Evolutionary conservation across 2,113 vertebrate species (phyloP).

Genomic region (Amblyopsis rosae): DNA sequence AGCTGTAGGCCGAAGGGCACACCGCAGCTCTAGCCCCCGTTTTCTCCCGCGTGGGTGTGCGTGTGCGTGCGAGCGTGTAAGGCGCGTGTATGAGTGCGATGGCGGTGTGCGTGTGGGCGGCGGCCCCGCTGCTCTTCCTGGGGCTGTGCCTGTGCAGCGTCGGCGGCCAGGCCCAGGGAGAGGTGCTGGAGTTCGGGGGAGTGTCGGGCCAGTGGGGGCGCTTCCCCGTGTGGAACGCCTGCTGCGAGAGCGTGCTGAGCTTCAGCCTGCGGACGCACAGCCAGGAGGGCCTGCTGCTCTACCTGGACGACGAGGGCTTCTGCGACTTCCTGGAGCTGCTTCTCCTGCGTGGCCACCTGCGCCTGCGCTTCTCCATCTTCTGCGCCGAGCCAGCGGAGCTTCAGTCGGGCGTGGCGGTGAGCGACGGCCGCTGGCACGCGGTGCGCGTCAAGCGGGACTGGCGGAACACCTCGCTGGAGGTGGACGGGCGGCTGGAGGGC

Average conservation of each 20-base stretch:
- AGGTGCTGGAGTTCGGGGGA: conserved; percentile 90
- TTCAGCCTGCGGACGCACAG: conserved; percentile 98
- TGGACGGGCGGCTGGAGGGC: conserved; percentile 85
- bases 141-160: conserved; percentile 74
- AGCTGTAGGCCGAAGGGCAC: conserved; percentile 60
- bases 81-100: conserved; percentile 68
- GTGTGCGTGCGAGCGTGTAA: conserved; percentile 28
- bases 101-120: conserved; percentile 73
- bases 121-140: conserved; percentile 74
- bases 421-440: conserved; percentile 91
- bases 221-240: conserved; percentile 98
- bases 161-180: conserved; percentile 71
- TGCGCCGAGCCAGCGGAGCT: conserved; percentile 93
- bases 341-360: conserved; percentile 90
- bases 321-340: conserved; percentile 98
- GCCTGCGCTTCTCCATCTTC: conserved; percentile 97
- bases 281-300: conserved; percentile 93
- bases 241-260: conserved; percentile 97
- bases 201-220: conserved; percentile 96
- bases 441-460: conserved; percentile 91
- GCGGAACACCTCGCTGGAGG: conserved; percentile 93
- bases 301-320: conserved; percentile 98
- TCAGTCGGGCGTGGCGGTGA: conserved; percentile 87
- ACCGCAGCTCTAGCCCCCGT: conserved; percentile 67
- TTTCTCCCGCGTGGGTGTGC: conserved; percentile 49